phyloP scores from a whole-genome alignment of 30 jellyfish, hydroid and myxozoan genomes.

The Hydractinia echinata region DNA sequence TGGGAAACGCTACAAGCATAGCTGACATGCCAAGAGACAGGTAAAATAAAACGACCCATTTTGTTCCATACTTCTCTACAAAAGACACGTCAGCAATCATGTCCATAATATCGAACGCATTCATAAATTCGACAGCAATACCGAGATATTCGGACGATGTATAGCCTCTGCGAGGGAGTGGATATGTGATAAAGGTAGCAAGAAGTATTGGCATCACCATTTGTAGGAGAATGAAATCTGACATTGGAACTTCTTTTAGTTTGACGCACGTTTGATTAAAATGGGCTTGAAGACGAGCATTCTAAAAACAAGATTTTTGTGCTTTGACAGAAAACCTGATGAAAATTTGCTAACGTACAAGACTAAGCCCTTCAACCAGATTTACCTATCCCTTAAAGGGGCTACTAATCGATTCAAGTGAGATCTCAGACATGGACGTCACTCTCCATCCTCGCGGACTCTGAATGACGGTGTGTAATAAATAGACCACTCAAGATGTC shows the following conservation, averaged over 20 bases:
- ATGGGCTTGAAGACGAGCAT: not conserved
- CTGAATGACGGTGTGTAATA: too few species aligned
- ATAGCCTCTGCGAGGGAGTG: constrained; percentile 38
- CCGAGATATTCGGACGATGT: constrained; percentile 31
- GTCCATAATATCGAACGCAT: constrained; percentile 48
- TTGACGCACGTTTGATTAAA: constrained; percentile 7
- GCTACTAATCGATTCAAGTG: too few species aligned
- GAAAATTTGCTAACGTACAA: not conserved
- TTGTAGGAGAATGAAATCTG: constrained; percentile 31
- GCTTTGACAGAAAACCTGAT: not conserved
- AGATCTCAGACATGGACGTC: too few species aligned
- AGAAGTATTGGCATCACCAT: constrained; percentile 34
- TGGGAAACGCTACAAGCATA: constrained; percentile 29
- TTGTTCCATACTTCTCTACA: constrained; percentile 9
- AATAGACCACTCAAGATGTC: too few species aligned
- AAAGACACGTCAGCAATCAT: constrained; percentile 33
- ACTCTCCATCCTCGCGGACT: too few species aligned
- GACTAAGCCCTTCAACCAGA: too few species aligned
- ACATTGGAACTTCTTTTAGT: not conserved
- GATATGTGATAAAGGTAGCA: constrained; percentile 25
- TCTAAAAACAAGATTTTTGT: not conserved
- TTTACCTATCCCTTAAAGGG: too few species aligned
- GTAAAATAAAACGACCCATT: constrained; percentile 22
- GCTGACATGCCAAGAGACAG: constrained; percentile 30
- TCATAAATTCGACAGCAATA: constrained; percentile 32